phyloP scores from a whole-genome alignment of 1,140 invertebrate species.

The Ooceraea biroi region DNA sequence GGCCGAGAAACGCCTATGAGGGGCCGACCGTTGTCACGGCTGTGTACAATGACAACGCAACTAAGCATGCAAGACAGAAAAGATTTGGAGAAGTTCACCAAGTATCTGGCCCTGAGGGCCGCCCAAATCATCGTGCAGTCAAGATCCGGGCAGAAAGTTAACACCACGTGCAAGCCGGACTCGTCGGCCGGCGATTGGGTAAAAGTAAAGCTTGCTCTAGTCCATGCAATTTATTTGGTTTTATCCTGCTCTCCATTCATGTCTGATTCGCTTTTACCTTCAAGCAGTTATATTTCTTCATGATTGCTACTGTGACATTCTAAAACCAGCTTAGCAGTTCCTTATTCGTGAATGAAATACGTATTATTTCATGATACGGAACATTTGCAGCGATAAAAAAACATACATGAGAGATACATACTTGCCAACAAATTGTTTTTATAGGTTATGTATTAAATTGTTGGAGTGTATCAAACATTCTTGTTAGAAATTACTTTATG shows the following conservation, averaged over 20 bases:
- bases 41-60: constrained; percentile 85
- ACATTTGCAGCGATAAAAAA: too few species aligned
- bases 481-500: constrained; percentile 24
- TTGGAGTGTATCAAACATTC: background rate
- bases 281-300: too few species aligned
- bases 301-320: too few species aligned
- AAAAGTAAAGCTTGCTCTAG: constrained; percentile 73
- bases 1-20: background rate
- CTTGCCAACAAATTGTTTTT: too few species aligned
- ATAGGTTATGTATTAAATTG: too few species aligned
- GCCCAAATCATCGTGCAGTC: constrained; percentile 96
- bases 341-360: too few species aligned
- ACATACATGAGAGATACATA: too few species aligned
- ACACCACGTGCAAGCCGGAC: constrained; percentile 91
- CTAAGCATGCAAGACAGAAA: constrained; percentile 90
- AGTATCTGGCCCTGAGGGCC: constrained; percentile 94
- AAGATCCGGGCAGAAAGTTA: constrained; percentile 93
- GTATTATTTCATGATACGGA: too few species aligned
- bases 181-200: constrained; percentile 92
- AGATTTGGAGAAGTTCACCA: constrained; percentile 94
- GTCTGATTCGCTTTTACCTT: too few species aligned
- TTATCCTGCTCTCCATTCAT: background rate
- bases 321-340: too few species aligned
- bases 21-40: background rate
- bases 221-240: constrained; percentile 20